Percentiles rank a stretch among this genome's conserved stretches.
Conservation (phyloP, 2,888 invertebrate genomes). For the Cylindroiulus punctatus region DNA sequence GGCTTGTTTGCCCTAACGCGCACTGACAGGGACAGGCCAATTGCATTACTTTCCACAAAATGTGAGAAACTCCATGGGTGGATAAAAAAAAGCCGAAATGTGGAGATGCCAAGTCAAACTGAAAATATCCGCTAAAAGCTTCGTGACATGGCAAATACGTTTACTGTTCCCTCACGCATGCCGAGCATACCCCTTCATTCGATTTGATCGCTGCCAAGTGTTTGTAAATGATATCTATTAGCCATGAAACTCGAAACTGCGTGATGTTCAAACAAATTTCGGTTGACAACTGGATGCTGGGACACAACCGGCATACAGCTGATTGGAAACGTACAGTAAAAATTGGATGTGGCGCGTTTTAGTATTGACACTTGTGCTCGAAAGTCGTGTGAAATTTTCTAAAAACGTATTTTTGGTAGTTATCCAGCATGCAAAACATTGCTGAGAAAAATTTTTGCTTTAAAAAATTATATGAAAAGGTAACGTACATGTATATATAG, state of each 20-base stretch:
- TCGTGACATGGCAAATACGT: constrained; percentile 35
- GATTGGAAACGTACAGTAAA: not conserved
- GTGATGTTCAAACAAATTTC: not conserved
- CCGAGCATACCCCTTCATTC: not conserved
- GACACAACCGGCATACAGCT: not conserved
- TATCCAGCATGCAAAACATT: too few relatives aligned
- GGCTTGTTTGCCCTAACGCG: constrained; percentile 39
- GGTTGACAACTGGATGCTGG: not conserved
- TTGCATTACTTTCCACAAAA: constrained; percentile 34
- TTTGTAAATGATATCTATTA: constrained; percentile 47
- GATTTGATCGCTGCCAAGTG: constrained; percentile 39
- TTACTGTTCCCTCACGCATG: not conserved
- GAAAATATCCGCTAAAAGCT: constrained; percentile 37
- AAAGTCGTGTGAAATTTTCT: too few relatives aligned
- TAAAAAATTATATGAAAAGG: too few relatives aligned
- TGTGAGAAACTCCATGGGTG: not conserved
- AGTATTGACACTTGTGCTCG: too few relatives aligned
- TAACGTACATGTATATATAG: too few relatives aligned
- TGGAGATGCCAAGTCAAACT: constrained; percentile 6
- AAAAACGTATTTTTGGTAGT: too few relatives aligned
- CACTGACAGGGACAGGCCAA: constrained; percentile 26
- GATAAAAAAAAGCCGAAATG: not conserved
- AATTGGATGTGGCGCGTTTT: not conserved
- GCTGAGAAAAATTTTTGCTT: too few relatives aligned
- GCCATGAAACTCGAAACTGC: constrained; percentile 21